Evolutionary conservation across 2,888 invertebrate species (phyloP), one percentile per base, ranked within the genome.

Genomic region (Eupithecia centaureata): DNA sequence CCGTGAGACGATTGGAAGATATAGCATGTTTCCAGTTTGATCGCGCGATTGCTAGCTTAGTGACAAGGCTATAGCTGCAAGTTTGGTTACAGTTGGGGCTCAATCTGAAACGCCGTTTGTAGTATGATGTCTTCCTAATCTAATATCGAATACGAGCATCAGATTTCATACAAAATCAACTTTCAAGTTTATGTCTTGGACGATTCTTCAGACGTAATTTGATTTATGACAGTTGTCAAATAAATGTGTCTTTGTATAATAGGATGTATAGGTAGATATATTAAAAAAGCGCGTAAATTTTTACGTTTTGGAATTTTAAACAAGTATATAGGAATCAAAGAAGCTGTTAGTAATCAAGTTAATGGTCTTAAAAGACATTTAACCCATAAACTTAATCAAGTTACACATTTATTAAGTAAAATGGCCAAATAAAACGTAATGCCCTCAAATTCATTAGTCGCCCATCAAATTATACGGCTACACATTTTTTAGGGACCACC

Each of bases 321-420:
- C n/a, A 1, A n/a, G 5, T n/a, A 47, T 22, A 4, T 22, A 10
- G 18, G 47, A 56, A 8, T 56, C 54, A 30, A 56, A n/a, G 30
- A 30, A 27, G 54, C 28, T 30, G 15, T 30, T n/a, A 10, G 54
- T 28, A 62, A 35, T 47, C 33, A 25, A 52, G 28, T 33, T 51
- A 18, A 56, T 42, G 54, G 30, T 52, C 15, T 22, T 15, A 57
- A 62, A 62, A 42, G n/a, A 35, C 38, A 68, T 35, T 56, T 38
- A 52, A 56, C 56, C 51, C 59, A 61, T 63, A 47, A 68, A 63
- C 38, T 54, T 15, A 56, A 35, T 51, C 63, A 66, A 68, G 73
- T 73, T 60, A 66, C 65, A 71, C 60, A 59, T 76, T 78, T 72
- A 65, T 66, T 67, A 47, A 58, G 58, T 54, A 58, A 67, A 65